Evolutionary conservation across 2,888 invertebrate genomes (phyloP).

Genomic region (Strigamia maritima): DNA sequence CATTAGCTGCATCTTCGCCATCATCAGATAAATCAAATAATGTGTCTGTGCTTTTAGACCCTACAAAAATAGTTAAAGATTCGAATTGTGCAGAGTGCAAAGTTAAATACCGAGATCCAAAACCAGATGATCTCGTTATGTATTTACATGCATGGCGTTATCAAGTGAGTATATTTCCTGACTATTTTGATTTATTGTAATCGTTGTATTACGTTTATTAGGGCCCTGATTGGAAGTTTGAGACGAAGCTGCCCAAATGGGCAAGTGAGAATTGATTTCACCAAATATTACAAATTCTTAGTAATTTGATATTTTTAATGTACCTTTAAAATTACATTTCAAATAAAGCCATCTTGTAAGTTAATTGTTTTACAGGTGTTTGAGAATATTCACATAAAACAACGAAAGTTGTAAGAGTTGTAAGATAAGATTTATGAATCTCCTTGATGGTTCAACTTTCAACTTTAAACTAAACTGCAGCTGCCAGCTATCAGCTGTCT

Average conservation of each 20-base stretch:
- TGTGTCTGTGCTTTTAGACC: conserved; percentile 57
- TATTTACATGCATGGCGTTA: conserved; percentile 76
- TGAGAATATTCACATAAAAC: too few species aligned
- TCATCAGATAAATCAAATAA: not conserved
- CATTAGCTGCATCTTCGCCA: conserved; percentile 2
- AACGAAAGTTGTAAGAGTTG: too few species aligned
- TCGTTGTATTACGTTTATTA: conserved; percentile 52
- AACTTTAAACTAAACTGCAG: too few species aligned
- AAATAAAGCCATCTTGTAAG: too few species aligned
- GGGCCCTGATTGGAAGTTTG: conserved; percentile 93
- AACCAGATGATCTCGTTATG: conserved; percentile 88
- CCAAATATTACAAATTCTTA: not conserved
- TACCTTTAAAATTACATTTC: not conserved
- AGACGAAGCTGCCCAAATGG: conserved; percentile 89
- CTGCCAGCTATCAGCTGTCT: too few species aligned
- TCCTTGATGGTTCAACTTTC: too few species aligned
- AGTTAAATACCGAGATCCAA: conserved; percentile 84
- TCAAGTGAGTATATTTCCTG: conserved; percentile 45
- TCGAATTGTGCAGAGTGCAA: conserved; percentile 91
- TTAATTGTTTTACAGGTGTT: too few species aligned
- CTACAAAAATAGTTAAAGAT: conserved; percentile 64
- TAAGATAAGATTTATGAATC: too few species aligned
- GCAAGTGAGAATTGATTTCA: conserved; percentile 60
- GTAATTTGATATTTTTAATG: not conserved
- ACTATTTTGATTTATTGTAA: not conserved